Evolutionary conservation across 2,797 vertebrate genomes (phyloP), one percentile per base, ranked within the genome.

Genomic region (Knipowitschia caucasica): DNA sequence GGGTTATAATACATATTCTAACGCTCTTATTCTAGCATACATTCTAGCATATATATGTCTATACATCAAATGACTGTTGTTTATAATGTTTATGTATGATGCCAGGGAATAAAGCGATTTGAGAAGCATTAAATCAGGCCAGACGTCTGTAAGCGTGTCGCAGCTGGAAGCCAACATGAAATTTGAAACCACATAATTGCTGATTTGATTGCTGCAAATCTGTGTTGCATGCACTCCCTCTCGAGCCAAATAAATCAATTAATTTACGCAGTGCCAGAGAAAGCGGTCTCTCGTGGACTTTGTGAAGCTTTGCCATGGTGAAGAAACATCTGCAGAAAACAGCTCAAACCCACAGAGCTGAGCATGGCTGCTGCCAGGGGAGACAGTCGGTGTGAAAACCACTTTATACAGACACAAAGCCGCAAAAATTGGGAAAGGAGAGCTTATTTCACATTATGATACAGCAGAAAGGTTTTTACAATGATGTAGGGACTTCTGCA

Each of bases 161-260:
- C 76, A 73, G 74, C 75, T 69, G 63, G 73, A 74, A 20, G 46
- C 71, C 73, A 75, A 75, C 75, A 72, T 71, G 62, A 73, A 56
- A 85, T 83, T 27, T 70, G 64, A 86, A 85, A 64, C 60, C 69
- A 72, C 71, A 79, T 84, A 84, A 88, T 81, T 82, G 59, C 70
- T 61, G 64, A 78, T 72, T 69, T 80, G 77, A 80, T 87, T 86
- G 71, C 70, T 64, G 39, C 52, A 76, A 86, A 76, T 73, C 72
- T 78, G 57, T 71, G 63, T 67, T 55, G 72, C 25, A 27, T 64
- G 53, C 64, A 72, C 75, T 80, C 67, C 73, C 26, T 75, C 23
- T 73, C 56, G 45, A 74, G 60, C 60, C 64, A 78, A 73, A 84
- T 75, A 77, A 81, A 85, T 86, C 56, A 77, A 73, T 79, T 61